Evolutionary conservation across 2,113 vertebrate genomes (phyloP), one percentile per base, ranked within the genome.

Genomic region (Otocyon megalotis): DNA sequence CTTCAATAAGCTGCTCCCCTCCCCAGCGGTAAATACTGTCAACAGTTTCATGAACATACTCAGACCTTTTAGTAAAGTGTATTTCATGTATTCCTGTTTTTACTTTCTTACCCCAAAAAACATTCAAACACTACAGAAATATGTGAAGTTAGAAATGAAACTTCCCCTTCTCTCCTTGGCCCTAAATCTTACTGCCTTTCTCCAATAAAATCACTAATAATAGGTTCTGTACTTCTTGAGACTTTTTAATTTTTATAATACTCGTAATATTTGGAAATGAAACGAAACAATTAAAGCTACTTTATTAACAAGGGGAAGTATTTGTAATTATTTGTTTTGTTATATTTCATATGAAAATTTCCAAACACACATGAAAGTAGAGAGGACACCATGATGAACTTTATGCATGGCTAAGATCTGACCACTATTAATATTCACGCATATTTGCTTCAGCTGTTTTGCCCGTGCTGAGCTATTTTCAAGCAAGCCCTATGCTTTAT

Each of bases 61-160:
- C 37, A 58, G 26, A 84, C 16, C n/a, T 54, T 77, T 76, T 30
- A 67, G 32, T 79, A 92, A 86, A 10, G 87, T 37, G 28, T 50
- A 63, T 62, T 54, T 37, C 30, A 94, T 5, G n/a, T 19, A 48
- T 32, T 95, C 22, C n/a, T 93, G 50, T 83, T 89, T 81, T 50
- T 58, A 63, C 17, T 69, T 93, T 93, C 48, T 95, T 48, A 88
- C 24, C 16, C 35, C 83, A 50, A 16, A 94, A 60, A 93, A 88
- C 71, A 56, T 80, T 58, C 71, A 83, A 89, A 92, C 20, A 85
- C 19, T 81, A 80, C 54, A 85, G 63, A 96, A 77, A 88, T 53
- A 76, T 0, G 22, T 81, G 14, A 95, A 32, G 17, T 87, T 90
- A 85, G 91, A 87, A 96, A 72, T 28, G 26, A 69, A 93, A 88